Evolutionary conservation across 2,888 invertebrate genomes (phyloP), one percentile per base, ranked within the genome.

Genomic region (Cheilosia grossa): DNA sequence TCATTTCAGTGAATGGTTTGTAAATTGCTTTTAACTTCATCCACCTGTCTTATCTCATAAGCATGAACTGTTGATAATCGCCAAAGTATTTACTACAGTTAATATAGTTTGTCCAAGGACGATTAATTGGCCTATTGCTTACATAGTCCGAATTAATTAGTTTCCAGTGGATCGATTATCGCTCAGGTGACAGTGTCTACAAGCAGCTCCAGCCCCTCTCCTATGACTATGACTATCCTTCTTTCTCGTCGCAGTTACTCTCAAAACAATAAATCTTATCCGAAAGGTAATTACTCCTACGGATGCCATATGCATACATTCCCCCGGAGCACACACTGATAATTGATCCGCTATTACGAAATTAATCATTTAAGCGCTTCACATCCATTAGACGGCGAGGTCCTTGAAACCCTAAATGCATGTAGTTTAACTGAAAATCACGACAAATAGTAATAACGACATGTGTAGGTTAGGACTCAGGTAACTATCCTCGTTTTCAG

Each of bases 351-450:
- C 2, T 30, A n/a, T 59, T 58, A 49, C 40, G 40, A 47, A 59
- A 72, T 79, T 66, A 79, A 72, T 79, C 64, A 79, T 53, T 64
- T 64, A 42, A 79, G 64, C 7, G 56, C 51, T 59, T 56, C 17
- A 42, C 64, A 59, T 79, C 58, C 37, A 75, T 54, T 56, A 37
- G 30, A 19, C 19, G 19, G 6, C 7, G 7, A 13, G 42, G 51
- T 30, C 64, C 72, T 59, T 66, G 15, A 24, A 63, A 40, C 24
- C 58, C 33, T 51, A 40, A 33, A 24, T 59, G 49, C 33, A 37
- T 17, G 30, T 30, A 37, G 66, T 27, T 42, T 27, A 21, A 47
- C 44, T 30, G 5, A 5, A 51, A 64, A 37, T 51, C 51, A 67
- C 19, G 9, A 53, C 40, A 30, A 53, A 21, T 27, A 53, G 27